These are phyloP conservation scores for Meteorus cinctellus DNA, from an alignment of 2,888 invertebrate species.

Conservation along the genomic window DNA sequence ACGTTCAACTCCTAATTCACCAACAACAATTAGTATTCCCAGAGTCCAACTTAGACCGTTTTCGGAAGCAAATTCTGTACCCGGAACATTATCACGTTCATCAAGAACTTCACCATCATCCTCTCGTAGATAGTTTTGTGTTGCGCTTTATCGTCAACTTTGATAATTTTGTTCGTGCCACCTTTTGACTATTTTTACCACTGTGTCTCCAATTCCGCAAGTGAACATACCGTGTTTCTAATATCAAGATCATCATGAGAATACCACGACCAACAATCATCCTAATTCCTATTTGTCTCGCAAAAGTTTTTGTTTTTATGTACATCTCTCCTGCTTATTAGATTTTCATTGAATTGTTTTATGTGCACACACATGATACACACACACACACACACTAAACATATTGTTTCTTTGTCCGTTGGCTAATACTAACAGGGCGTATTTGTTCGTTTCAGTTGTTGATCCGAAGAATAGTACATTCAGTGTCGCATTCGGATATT, in stretches of 20 bases:
- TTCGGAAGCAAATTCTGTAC: constrained; percentile 64
- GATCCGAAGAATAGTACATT: too few species aligned
- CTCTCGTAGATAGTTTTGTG: constrained; percentile 60
- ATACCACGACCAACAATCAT: background rate
- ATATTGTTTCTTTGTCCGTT: background rate
- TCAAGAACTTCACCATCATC: constrained; percentile 58
- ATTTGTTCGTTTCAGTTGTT: too few species aligned
- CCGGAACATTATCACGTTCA: constrained; percentile 61
- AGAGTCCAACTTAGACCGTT: constrained; percentile 65
- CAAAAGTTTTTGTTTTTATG: too few species aligned
- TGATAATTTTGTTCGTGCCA: background rate
- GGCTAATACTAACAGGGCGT: too few species aligned
- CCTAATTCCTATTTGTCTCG: too few species aligned
- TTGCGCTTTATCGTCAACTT: constrained; percentile 18
- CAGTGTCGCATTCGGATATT: too few species aligned
- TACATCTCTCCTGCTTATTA: too few species aligned
- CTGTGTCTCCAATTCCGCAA: background rate
- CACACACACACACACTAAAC: background rate
- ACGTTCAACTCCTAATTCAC: constrained; percentile 65
- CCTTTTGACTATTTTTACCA: constrained; percentile 12
- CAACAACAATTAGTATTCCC: constrained; percentile 67
- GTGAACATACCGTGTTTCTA: background rate
- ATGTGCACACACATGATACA: background rate
- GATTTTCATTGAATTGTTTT: too few species aligned
- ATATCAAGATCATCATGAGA: background rate